Percentiles rank a stretch among this genome's conserved stretches.
Conservation (phyloP, 30 jellyfish, hydroid and myxozoan genomes). For the Pseudorhiza aurosa region DNA sequence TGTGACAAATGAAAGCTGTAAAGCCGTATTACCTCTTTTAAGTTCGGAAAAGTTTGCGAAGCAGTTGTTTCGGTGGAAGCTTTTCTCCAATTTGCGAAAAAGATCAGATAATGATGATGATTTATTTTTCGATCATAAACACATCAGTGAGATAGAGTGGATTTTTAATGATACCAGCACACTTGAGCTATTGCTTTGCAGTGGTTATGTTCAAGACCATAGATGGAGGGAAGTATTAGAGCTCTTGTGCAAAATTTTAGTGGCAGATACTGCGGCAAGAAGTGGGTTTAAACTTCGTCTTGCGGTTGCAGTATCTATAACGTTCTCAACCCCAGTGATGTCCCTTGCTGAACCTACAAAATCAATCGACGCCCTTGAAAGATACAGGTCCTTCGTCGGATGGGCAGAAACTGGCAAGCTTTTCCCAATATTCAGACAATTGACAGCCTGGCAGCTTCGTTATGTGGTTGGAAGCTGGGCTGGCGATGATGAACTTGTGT, state of each 20-base stretch:
- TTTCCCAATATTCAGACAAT: background rate
- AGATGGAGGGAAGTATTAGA: slow-evolving; percentile 19
- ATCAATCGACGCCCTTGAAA: slow-evolving; percentile 7
- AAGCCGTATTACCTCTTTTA: background rate
- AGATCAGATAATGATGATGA: background rate
- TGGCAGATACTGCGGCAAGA: slow-evolving; percentile 7
- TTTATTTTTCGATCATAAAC: background rate
- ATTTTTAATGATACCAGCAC: background rate
- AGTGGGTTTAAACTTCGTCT: slow-evolving; percentile 6
- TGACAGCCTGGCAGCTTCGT: slow-evolving; percentile 37
- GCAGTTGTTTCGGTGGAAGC: slow-evolving; percentile 6
- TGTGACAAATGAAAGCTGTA: background rate
- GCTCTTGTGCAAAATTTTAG: background rate
- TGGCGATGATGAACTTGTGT: slow-evolving; percentile 11
- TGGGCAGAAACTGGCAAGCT: slow-evolving; percentile 15
- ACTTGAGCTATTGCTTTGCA: slow-evolving; percentile 9
- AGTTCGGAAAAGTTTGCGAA: background rate
- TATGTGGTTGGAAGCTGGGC: slow-evolving; percentile 69
- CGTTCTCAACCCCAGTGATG: slow-evolving; percentile 40
- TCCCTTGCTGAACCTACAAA: slow-evolving; percentile 24
- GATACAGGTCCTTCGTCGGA: slow-evolving; percentile 12
- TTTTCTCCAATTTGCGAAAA: slow-evolving; percentile 1
- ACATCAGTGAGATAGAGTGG: background rate
- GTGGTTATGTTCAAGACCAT: slow-evolving; percentile 51
- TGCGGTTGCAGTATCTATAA: slow-evolving; percentile 42